Percentiles rank a stretch among this genome's conserved stretches.
Conservation (phyloP, 2,797 vertebrate genomes). For the Tolypeutes matacus region DNA sequence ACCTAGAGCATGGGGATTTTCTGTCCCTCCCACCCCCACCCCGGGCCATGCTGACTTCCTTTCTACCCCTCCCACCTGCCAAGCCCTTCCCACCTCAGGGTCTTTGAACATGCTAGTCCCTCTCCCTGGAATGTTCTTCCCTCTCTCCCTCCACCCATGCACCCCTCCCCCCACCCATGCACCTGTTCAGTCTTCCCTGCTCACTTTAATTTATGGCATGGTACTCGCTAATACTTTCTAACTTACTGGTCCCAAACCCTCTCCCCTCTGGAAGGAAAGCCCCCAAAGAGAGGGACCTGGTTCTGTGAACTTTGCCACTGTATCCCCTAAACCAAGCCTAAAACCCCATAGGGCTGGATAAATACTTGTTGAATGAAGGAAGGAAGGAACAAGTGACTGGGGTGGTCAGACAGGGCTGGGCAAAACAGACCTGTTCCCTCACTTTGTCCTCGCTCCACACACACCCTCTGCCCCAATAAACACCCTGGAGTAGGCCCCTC, state of each 20-base stretch:
- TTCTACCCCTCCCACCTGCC: neutral
- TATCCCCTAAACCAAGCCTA: neutral
- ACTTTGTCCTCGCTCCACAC: neutral
- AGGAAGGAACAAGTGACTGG: rapidly evolving
- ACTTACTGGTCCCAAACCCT: neutral
- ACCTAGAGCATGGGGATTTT: neutral
- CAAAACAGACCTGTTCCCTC: neutral
- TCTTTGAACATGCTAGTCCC: no score
- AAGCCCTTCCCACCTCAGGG: neutral
- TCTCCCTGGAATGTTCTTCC: neutral
- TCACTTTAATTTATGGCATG: neutral
- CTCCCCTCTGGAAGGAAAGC: neutral
- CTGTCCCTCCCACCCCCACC: neutral
- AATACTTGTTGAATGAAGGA: neutral
- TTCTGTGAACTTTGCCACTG: neutral
- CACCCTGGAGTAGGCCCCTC: neutral
- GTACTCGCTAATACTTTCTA: neutral
- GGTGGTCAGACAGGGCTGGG: neutral
- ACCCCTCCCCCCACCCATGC: neutral
- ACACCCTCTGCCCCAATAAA: neutral
- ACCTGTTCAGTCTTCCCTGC: neutral
- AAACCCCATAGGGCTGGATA: neutral
- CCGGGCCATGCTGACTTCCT: neutral
- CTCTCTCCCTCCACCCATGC: neutral
- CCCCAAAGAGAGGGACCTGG: neutral